A percentile compares a stretch with the other conserved stretches of the same genome.
Conservation (phyloP, 2,113 vertebrate genomes). For the Perccottus glenii region DNA sequence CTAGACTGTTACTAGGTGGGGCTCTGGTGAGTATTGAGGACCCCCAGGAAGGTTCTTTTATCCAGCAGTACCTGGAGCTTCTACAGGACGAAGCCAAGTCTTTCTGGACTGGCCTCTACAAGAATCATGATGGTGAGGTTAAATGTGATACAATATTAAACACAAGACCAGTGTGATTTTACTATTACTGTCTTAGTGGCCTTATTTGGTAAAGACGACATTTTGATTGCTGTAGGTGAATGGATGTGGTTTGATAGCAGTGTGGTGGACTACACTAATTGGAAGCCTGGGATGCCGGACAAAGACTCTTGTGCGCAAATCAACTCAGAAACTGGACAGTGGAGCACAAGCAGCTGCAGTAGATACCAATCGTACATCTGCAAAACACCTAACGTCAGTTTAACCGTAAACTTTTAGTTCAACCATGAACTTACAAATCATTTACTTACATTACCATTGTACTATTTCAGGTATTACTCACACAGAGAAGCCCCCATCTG, state of each 20-base stretch:
- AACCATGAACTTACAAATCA: not conserved
- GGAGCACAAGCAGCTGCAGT: conserved; percentile 85
- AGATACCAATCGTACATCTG: conserved; percentile 87
- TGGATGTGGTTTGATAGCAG: conserved; percentile 91
- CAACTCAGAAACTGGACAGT: conserved; percentile 79
- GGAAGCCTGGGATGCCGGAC: conserved; percentile 81
- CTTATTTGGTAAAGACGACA: not conserved
- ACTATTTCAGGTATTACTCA: conserved; percentile 77
- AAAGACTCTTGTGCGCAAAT: conserved; percentile 85
- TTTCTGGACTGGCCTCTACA: conserved; percentile 93
- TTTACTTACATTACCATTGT: conserved; percentile 17
- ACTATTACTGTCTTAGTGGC: not conserved
- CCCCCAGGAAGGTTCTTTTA: conserved; percentile 83
- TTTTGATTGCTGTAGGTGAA: conserved; percentile 64
- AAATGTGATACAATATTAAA: not conserved
- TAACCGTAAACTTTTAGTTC: not conserved
- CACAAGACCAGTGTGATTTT: no score
- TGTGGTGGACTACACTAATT: conserved; percentile 89
- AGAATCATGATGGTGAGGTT: conserved; percentile 85
- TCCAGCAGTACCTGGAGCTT: conserved; percentile 81
- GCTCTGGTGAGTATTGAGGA: conserved; percentile 85
- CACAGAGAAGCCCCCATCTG: conserved; percentile 64
- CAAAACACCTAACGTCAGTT: conserved; percentile 89
- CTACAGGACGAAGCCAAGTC: conserved; percentile 79
- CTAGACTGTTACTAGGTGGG: conserved; percentile 72